Percentiles rank a stretch among this genome's conserved stretches.
Evolutionary conservation across 2,113 vertebrate species (phyloP).

Genomic region (Morphnarchus princeps): DNA sequence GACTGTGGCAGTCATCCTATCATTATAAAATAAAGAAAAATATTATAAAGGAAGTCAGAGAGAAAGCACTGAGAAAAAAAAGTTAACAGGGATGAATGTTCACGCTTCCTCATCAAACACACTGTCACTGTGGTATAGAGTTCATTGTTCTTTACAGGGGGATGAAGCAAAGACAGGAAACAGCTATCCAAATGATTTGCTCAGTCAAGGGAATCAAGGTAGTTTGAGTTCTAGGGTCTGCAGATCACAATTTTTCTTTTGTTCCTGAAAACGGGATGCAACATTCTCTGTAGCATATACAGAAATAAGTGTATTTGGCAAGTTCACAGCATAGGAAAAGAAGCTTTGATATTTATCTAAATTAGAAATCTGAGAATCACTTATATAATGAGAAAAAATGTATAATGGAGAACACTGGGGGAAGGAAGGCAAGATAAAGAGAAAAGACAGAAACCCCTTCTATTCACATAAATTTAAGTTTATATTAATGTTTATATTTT

Average conservation of each 20-base stretch:
- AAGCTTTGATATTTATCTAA: not conserved
- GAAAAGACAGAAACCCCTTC: not conserved
- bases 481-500: not conserved
- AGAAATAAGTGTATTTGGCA: not conserved
- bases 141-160: not conserved
- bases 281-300: not conserved
- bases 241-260: not conserved
- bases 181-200: not conserved
- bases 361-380: not conserved
- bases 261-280: not conserved
- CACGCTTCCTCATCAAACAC: not conserved
- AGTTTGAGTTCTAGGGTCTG: not conserved
- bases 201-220: not conserved
- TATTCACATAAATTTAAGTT: not conserved
- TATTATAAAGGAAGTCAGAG: not conserved
- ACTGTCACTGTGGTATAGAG: too few species aligned
- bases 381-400: not conserved
- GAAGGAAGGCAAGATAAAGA: not conserved
- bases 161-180: not conserved
- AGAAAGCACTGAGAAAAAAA: not conserved
- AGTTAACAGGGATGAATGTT: not conserved
- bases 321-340: not conserved
- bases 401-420: not conserved
- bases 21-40: not conserved
- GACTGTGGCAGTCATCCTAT: not conserved